Percentiles rank a stretch among this genome's conserved stretches.
Evolutionary conservation across 23 tunicate genomes (phyloP).

Genomic region (Styela clava): DNA sequence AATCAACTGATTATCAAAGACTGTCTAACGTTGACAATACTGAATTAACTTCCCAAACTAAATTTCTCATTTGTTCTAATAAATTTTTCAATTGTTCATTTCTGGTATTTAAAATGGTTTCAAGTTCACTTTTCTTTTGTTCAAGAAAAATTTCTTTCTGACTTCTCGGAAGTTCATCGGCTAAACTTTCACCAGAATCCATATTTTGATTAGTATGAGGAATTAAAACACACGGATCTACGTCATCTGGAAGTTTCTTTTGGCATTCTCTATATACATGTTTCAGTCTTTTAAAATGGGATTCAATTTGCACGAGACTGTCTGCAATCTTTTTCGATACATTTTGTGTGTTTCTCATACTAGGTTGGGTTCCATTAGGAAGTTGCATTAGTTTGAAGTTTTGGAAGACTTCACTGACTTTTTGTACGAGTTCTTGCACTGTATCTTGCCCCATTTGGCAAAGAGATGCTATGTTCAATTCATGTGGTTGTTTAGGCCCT

Average conservation of each 20-base stretch:
- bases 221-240: slow-evolving; percentile 9
- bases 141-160: background rate
- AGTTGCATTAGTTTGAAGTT: slow-evolving; percentile 23
- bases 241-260: slow-evolving; percentile 23
- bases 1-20: too few relatives aligned
- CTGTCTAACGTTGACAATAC: slow-evolving; percentile 1
- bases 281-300: background rate
- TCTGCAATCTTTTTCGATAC: slow-evolving; percentile 3
- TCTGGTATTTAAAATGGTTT: slow-evolving; percentile 12
- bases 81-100: slow-evolving; percentile 19
- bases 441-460: slow-evolving; percentile 33
- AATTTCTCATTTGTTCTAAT: slow-evolving; percentile 18
- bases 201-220: background rate
- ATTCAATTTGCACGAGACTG: slow-evolving; percentile 15
- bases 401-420: slow-evolving; percentile 16
- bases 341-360: slow-evolving; percentile 6
- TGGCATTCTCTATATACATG: slow-evolving; percentile 26
- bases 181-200: background rate
- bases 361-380: slow-evolving; percentile 23
- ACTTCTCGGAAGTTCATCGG: slow-evolving; percentile 18
- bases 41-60: slow-evolving; percentile 28
- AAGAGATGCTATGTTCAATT: slow-evolving; percentile 7
- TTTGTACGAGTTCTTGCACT: slow-evolving; percentile 29
- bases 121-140: slow-evolving; percentile 18
- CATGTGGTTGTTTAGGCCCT: slow-evolving; percentile 1